Evolutionary conservation across 2,888 invertebrate species (phyloP), one percentile per base, ranked within the genome.

Genomic region (Dinocampus coccinellae): DNA sequence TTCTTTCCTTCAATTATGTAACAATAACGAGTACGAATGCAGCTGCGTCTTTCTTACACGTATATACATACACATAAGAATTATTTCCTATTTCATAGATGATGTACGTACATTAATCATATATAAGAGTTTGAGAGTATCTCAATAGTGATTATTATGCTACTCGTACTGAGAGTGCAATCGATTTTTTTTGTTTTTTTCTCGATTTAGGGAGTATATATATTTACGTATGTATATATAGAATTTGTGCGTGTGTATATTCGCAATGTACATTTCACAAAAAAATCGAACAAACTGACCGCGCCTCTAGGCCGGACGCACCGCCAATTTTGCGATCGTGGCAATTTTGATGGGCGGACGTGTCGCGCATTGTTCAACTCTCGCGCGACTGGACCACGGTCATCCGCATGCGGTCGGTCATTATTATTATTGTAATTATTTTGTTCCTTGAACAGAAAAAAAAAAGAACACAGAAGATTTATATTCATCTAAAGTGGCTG

Each of bases 1-100:
- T 77, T 82, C 80, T 81, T 82, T 85, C 81, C 83, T 78, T 83
- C 86, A 85, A 86, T 86, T 85, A 85, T 80, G 77, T 80, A 75
- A 81, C 79, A 81, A 82, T 78, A 78, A 80, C 69, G 73, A 65
- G 75, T 76, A 73, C 68, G 70, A 71, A 55, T 73, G 82, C 84
- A 84, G 84, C 85, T 84, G 84, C 83, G 75, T 76, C 71, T 69
- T 73, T 75, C 69, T 36, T 39, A 58, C 36, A 33, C 9, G 47
- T 47, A 53, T 16, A 26, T 65, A 62, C 60, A 58, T 53, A 36
- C 60, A 65, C n/a, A n/a, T n/a, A n/a, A n/a, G n/a, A n/a, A 65
- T 7, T 16, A 47, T 47, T 47, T 47, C 42, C 3, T 16, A n/a
- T 60, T 53, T 29, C 57, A 61, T 33, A 60, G 36, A 47, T 47